Evolutionary conservation across 2,797 vertebrate species (phyloP).

Genomic region (Cyclopterus lumpus): DNA sequence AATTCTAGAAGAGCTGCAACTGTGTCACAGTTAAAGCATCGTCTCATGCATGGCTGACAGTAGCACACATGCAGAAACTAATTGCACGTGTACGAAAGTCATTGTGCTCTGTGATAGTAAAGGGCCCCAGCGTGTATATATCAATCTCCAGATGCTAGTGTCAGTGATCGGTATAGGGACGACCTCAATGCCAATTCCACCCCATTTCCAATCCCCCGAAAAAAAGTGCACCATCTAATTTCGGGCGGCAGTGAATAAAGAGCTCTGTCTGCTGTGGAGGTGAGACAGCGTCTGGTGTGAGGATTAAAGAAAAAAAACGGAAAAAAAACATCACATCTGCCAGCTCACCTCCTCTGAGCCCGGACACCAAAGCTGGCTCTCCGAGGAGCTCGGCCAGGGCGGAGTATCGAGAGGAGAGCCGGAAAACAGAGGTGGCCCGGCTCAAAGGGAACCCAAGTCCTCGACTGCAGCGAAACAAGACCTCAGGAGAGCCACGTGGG

Average conservation of each 20-base stretch:
- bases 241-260: conserved; percentile 69
- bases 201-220: conserved; percentile 57
- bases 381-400: conserved; percentile 27
- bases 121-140: not conserved
- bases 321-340: conserved; percentile 31
- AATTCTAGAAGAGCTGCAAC: conserved; percentile 52
- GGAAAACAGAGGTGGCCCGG: conserved; percentile 31
- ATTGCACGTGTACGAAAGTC: not conserved
- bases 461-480: conserved; percentile 25
- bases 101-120: not conserved
- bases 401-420: conserved; percentile 1
- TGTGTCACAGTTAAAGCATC: conserved; percentile 58
- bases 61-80: conserved; percentile 35
- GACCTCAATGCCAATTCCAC: conserved; percentile 26
- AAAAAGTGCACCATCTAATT: conserved; percentile 59
- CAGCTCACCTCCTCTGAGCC: conserved; percentile 65
- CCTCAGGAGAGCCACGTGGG: not conserved
- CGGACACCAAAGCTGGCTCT: conserved; percentile 33
- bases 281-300: conserved; percentile 77
- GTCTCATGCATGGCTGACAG: conserved; percentile 32
- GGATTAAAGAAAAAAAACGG: conserved; percentile 50
- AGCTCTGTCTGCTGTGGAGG: conserved; percentile 64
- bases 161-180: conserved; percentile 44
- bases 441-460: not conserved
- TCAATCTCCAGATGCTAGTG: conserved; percentile 13